Conservation (phyloP, 2,888 invertebrate genomes). For the Hydroisotoma schaefferi region DNA sequence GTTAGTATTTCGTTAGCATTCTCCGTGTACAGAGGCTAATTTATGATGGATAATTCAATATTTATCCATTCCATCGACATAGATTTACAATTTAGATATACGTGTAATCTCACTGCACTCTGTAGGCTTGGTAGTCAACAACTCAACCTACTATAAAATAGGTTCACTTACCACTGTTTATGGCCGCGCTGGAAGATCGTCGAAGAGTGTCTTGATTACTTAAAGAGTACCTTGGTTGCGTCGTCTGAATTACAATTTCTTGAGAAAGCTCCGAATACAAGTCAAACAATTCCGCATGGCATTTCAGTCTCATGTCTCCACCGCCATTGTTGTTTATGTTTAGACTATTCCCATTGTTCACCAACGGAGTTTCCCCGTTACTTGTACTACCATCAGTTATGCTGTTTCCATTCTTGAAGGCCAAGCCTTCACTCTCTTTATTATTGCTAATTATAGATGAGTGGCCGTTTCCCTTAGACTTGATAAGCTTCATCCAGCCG, state of each 20-base stretch:
- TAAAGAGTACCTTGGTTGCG: slow-evolving; percentile 12
- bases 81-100: no score
- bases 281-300: slow-evolving; percentile 8
- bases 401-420: no score
- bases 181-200: neutral
- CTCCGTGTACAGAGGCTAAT: no score
- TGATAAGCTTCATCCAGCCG: neutral
- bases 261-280: slow-evolving; percentile 1
- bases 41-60: no score
- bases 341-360: neutral
- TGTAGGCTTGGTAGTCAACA: neutral
- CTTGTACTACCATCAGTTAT: no score
- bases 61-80: no score
- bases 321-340: no score
- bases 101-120: no score
- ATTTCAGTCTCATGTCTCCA: slow-evolving; percentile 11
- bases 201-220: slow-evolving; percentile 13
- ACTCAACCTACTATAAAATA: neutral
- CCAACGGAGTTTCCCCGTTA: neutral
- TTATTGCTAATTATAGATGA: neutral
- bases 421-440: neutral
- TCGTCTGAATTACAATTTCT: slow-evolving; percentile 14
- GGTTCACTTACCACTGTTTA: slow-evolving; percentile 2
- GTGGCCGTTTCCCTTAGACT: neutral
- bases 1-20: no score